These are phyloP conservation scores for Drosophila pseudoobscura DNA, from an alignment of 1,140 invertebrate genomes.

Conservation along the genomic window DNA sequence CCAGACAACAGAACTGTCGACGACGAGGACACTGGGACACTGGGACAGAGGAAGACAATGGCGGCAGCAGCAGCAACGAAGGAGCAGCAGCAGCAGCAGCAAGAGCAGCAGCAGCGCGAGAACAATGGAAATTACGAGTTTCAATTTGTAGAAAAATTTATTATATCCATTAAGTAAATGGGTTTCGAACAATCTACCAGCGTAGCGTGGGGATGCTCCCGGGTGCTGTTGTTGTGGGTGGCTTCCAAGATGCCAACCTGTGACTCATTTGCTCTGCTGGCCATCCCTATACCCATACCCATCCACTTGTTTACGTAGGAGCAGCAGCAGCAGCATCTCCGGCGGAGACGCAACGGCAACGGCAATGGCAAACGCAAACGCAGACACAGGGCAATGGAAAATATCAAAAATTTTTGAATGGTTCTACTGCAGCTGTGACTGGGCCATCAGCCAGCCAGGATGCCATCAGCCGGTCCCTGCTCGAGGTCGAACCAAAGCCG, in stretches of 20 bases:
- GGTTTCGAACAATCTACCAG: conserved; percentile 73
- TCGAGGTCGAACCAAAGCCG: conserved; percentile 36
- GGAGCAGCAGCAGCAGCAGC: conserved; percentile 5
- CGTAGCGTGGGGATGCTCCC: background rate
- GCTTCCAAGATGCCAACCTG: conserved; percentile 40
- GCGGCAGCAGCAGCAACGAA: background rate
- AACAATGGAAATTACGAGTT: conserved; percentile 82
- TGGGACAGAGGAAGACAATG: conserved; percentile 3
- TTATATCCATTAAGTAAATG: conserved; percentile 83
- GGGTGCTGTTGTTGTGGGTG: conserved; percentile 1
- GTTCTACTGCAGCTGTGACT: conserved; percentile 64
- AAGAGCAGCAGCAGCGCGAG: conserved; percentile 57
- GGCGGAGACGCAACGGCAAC: conserved; percentile 21
- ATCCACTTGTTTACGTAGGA: conserved; percentile 24
- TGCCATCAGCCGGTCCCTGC: background rate
- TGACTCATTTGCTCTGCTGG: conserved; percentile 33
- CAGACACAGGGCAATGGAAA: conserved; percentile 63
- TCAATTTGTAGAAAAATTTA: conserved; percentile 83
- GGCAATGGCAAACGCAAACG: conserved; percentile 17
- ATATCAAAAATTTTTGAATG: conserved; percentile 80
- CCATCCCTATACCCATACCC: background rate
- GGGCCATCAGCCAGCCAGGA: background rate
- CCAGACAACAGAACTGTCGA: conserved; percentile 2
- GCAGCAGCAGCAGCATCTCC: conserved; percentile 35
- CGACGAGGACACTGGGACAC: conserved; percentile 4